Base-by-base conservation (phyloP, 2,797 vertebrate genomes). In the Anisognathus igniventris region DNA sequence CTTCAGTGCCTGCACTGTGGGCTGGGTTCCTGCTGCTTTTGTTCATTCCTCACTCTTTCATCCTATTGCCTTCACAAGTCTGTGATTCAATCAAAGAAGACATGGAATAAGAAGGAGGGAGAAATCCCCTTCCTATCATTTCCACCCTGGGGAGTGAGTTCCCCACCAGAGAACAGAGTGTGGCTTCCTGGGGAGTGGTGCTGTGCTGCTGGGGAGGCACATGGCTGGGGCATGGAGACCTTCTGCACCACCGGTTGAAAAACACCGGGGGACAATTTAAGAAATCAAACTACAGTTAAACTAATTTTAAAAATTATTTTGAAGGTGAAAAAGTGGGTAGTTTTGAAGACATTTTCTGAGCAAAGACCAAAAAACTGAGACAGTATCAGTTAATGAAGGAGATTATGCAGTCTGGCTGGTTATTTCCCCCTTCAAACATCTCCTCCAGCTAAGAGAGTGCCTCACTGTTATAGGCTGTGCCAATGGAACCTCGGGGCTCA, bases 101-200 rank as follows among this genome's bases (percentile, higher is more conserved):
- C 13, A n/a, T 7, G 25, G 51, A 58, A 15, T n/a, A 61, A 75
- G 33, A 66, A 85, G 23, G 51, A 73, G 28, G 56, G 10, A 84
- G 8, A 87, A 72, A 44, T 57, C 12, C 12, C 28, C 11, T 47
- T 83, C 33, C 10, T 27, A 3, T 12, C 2, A 4, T 48, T 66
- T 79, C 45, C 20, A 84, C 10, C 17, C 22, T 13, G 18, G 6
- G 2, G 82, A 15, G 19, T 31, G 45, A 77, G 33, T 20, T 88
- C 5, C 42, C 17, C 3, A 1, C 0, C 0, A 0, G 40, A 68
- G 22, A 54, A 12, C 4, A 44, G 39, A 37, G 16, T 1, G 13
- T 40, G 60, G 56, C 18, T 77, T 28, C 19, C 23, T 53, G n/a
- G 14, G 28, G 19, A 37, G 15, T 0, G 9, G 35, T 0, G 3